Evolutionary conservation across 2,113 vertebrate species (phyloP).

Genomic region (Leptodactylus fuscus): DNA sequence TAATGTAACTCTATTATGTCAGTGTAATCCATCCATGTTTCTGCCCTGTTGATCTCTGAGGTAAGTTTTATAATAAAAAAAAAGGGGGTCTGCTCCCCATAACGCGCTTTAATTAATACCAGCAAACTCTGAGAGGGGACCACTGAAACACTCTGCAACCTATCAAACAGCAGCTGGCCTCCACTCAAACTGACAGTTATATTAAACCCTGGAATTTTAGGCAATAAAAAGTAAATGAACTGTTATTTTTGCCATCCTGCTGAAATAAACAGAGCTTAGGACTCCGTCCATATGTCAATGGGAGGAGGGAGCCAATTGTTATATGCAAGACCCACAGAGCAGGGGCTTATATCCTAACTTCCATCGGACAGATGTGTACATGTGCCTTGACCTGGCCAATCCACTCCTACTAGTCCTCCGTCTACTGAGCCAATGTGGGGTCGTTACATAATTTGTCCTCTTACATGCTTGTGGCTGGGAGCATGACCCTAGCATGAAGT

Average conservation of each 20-base stretch:
- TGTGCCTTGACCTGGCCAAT: conserved; percentile 17
- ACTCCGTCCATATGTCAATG: conserved; percentile 71
- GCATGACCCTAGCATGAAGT: not conserved
- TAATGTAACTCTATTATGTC: not conserved
- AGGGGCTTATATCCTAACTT: conserved; percentile 43
- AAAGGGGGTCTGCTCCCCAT: conserved; percentile 58
- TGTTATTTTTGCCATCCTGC: conserved; percentile 78
- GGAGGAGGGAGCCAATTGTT: conserved; percentile 74
- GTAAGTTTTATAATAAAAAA: conserved; percentile 50
- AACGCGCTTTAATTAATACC: conserved; percentile 60
- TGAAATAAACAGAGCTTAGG: conserved; percentile 77
- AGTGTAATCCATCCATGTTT: conserved; percentile 8
- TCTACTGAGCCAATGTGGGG: not conserved
- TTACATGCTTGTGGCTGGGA: not conserved
- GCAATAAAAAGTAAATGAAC: conserved; percentile 82
- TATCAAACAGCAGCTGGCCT: conserved; percentile 76
- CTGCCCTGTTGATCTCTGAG: conserved; percentile 39
- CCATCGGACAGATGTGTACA: conserved; percentile 31
- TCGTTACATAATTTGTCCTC: not conserved
- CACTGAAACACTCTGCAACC: conserved; percentile 68
- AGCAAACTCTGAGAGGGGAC: conserved; percentile 54
- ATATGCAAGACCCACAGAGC: conserved; percentile 67
- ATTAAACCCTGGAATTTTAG: conserved; percentile 81
- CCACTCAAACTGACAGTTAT: conserved; percentile 80
- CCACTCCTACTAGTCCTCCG: not conserved